These are phyloP conservation scores for Neogobius melanostomus DNA, from an alignment of 2,113 vertebrate species.

Conservation along the genomic window DNA sequence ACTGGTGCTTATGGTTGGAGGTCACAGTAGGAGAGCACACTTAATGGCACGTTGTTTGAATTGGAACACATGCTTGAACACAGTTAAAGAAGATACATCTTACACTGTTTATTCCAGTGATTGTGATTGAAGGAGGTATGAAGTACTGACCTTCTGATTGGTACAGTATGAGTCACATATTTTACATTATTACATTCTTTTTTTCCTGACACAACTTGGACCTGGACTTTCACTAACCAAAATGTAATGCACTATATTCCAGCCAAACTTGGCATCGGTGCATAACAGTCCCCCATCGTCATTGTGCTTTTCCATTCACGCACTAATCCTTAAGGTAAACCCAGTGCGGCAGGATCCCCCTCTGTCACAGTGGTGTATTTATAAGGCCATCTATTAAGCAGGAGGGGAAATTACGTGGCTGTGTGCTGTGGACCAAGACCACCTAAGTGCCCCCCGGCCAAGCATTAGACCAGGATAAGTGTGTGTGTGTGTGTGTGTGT, in stretches of 20 bases:
- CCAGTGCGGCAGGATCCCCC: slow-evolving; percentile 55
- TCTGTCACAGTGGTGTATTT: slow-evolving; percentile 66
- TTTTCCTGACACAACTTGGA: no score
- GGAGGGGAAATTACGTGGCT: slow-evolving; percentile 49
- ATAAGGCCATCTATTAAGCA: slow-evolving; percentile 67
- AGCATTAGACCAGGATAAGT: slow-evolving; percentile 46
- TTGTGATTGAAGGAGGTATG: not conserved
- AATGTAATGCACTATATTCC: not conserved
- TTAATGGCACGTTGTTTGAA: not conserved
- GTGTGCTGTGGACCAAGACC: slow-evolving; percentile 64
- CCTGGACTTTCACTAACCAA: not conserved
- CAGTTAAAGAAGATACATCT: not conserved
- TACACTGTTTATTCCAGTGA: not conserved
- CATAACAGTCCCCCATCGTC: not conserved
- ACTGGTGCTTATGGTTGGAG: slow-evolving; percentile 6
- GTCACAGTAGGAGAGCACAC: not conserved
- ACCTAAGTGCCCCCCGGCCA: slow-evolving; percentile 63
- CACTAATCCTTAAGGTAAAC: slow-evolving; percentile 49
- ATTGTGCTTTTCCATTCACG: slow-evolving; percentile 7
- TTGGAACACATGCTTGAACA: not conserved
- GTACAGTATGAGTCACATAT: no score
- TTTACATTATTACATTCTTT: no score
- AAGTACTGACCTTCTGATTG: no score
- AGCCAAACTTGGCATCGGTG: not conserved
- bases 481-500: slow-evolving; percentile 15